These are phyloP conservation scores for Caranx melampygus DNA, from an alignment of 2,113 vertebrate species.

Conservation along the genomic window DNA sequence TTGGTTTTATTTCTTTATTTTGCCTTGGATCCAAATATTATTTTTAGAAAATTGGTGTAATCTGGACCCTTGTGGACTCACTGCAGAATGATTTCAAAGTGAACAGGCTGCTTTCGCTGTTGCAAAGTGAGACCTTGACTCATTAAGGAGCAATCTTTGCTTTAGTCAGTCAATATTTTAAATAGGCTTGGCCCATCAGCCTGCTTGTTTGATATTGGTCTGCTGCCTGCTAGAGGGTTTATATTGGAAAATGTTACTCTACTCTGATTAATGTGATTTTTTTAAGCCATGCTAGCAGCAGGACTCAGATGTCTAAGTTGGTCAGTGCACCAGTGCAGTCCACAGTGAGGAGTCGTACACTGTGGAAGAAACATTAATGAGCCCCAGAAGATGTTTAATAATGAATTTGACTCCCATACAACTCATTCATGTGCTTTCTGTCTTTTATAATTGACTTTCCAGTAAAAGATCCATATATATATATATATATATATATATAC, in stretches of 20 bases:
- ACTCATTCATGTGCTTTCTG: background rate
- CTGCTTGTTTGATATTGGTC: conserved; percentile 59
- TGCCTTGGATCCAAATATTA: background rate
- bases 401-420: background rate
- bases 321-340: background rate
- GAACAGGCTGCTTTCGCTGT: conserved; percentile 15
- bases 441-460: background rate
- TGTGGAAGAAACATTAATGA: background rate
- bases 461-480: background rate
- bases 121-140: conserved; percentile 47
- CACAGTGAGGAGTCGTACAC: background rate
- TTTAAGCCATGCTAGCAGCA: conserved; percentile 2
- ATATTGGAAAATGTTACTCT: conserved; percentile 24
- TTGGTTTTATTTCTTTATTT: conserved; percentile 5
- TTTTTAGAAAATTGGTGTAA: conserved; percentile 24
- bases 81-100: conserved; percentile 25
- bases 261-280: conserved; percentile 46
- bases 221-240: conserved; percentile 38
- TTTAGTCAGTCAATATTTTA: conserved; percentile 68
- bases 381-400: background rate
- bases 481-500: no score
- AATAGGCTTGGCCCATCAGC: conserved; percentile 44
- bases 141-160: conserved; percentile 60
- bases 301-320: background rate
- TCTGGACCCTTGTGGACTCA: conserved; percentile 29